phyloP scores from a whole-genome alignment of 2,888 invertebrate genomes.

The Tetheella fluctuosa region DNA sequence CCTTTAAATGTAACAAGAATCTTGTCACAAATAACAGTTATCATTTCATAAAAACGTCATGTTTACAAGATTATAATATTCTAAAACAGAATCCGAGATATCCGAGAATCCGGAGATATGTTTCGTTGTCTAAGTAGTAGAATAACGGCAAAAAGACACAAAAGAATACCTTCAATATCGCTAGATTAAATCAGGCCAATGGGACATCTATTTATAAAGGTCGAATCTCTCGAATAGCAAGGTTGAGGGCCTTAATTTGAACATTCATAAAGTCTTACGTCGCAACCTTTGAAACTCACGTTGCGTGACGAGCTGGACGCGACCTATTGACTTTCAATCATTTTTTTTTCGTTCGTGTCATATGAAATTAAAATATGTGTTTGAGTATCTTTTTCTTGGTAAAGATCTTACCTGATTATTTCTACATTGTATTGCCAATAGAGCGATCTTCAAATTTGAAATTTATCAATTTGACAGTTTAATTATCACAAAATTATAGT shows the following conservation, averaged over 20 bases:
- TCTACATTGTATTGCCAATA: not conserved
- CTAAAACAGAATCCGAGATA: not conserved
- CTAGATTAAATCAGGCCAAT: constrained; percentile 5
- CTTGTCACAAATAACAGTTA: no score
- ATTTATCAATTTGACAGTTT: not conserved
- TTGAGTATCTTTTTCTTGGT: not conserved
- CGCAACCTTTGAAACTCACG: constrained; percentile 46
- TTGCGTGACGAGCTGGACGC: constrained; percentile 47
- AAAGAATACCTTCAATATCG: not conserved
- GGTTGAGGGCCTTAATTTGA: constrained; percentile 40
- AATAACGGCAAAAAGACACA: not conserved
- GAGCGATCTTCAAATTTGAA: not conserved
- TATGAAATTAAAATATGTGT: constrained; percentile 19
- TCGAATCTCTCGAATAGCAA: constrained; percentile 26
- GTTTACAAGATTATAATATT: not conserved
- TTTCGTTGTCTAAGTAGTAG: not conserved
- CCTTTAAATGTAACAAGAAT: no score
- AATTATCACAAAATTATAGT: constrained; percentile 24
- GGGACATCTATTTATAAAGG: constrained; percentile 24
- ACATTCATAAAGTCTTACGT: constrained; percentile 38
- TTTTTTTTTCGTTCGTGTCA: constrained; percentile 48
- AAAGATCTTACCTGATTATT: not conserved
- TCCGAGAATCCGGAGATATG: not conserved
- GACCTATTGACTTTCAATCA: constrained; percentile 67
- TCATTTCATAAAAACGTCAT: not conserved